Conservation (phyloP, 2,797 vertebrate species). For the Euphonia xanthogaster region DNA sequence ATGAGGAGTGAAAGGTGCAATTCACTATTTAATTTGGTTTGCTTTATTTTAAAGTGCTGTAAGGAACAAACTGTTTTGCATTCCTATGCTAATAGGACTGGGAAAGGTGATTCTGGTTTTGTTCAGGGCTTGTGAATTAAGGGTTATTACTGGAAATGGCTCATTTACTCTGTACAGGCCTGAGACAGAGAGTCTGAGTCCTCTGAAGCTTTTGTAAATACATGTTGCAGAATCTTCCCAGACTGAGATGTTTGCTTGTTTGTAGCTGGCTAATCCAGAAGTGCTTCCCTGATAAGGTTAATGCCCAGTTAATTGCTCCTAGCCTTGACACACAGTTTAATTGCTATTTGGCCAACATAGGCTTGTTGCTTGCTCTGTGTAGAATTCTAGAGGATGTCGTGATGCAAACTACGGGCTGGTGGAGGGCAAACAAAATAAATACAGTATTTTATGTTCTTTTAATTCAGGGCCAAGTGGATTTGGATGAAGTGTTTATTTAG, state of each 20-base stretch:
- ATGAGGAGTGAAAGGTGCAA: neutral
- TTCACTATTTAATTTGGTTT: neutral
- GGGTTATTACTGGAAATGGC: neutral
- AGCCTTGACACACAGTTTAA: constrained; percentile 68
- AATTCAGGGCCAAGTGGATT: constrained; percentile 83
- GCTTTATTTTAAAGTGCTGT: neutral
- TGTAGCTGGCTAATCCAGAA: constrained; percentile 63
- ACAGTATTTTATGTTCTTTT: constrained; percentile 83
- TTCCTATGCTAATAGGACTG: neutral
- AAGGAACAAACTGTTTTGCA: neutral
- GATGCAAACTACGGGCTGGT: constrained; percentile 66
- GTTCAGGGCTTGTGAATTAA: neutral
- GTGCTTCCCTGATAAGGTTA: constrained; percentile 72
- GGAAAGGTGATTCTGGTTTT: neutral
- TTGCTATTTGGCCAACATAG: constrained; percentile 71
- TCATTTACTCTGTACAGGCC: neutral
- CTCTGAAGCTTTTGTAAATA: constrained; percentile 65
- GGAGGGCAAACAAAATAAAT: constrained; percentile 78
- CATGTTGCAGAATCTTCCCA: constrained; percentile 37
- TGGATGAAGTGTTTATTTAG: constrained; percentile 85
- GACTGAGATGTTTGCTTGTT: constrained; percentile 62
- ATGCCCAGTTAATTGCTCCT: constrained; percentile 76
- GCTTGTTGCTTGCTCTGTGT: constrained; percentile 64
- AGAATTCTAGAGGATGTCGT: constrained; percentile 54
- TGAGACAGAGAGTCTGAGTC: constrained; percentile 40